phyloP scores from a whole-genome alignment of 64 coral and sea anemone genomes.

The Stichodactyla helianthus region DNA sequence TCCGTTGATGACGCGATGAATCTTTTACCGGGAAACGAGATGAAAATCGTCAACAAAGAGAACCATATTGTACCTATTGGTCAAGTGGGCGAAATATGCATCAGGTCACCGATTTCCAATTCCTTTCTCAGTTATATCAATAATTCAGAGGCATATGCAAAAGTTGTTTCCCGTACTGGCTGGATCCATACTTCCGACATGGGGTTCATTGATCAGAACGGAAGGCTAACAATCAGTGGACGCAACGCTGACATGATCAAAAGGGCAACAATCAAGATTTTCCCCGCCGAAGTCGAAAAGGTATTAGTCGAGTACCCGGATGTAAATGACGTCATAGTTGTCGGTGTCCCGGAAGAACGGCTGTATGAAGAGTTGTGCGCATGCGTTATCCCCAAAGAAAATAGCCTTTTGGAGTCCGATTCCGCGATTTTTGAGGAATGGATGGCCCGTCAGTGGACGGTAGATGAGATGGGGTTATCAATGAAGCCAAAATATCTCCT shows the following conservation, averaged over 20 bases:
- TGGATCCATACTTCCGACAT: slow-evolving; percentile 29
- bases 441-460: background rate
- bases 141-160: background rate
- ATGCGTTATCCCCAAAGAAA: slow-evolving; percentile 12
- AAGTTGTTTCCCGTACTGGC: slow-evolving; percentile 2
- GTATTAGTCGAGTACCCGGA: slow-evolving; percentile 10
- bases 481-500: slow-evolving; percentile 10
- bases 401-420: background rate
- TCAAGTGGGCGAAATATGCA: slow-evolving; percentile 21
- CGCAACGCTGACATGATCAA: slow-evolving; percentile 13
- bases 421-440: background rate
- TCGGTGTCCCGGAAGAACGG: slow-evolving; percentile 27
- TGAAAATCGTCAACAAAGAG: slow-evolving; percentile 24
- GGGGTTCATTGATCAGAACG: slow-evolving; percentile 30
- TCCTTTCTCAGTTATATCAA: slow-evolving; percentile 15
- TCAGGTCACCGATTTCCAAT: background rate
- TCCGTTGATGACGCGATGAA: background rate
- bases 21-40: background rate
- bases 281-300: slow-evolving; percentile 30
- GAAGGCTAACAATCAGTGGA: slow-evolving; percentile 37
- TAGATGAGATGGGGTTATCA: background rate
- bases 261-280: slow-evolving; percentile 17
- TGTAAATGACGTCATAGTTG: slow-evolving; percentile 10
- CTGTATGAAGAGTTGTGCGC: slow-evolving; percentile 23
- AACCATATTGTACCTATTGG: background rate